Base-by-base conservation (phyloP, 2,888 invertebrate genomes). In the Drosophila mettleri region DNA sequence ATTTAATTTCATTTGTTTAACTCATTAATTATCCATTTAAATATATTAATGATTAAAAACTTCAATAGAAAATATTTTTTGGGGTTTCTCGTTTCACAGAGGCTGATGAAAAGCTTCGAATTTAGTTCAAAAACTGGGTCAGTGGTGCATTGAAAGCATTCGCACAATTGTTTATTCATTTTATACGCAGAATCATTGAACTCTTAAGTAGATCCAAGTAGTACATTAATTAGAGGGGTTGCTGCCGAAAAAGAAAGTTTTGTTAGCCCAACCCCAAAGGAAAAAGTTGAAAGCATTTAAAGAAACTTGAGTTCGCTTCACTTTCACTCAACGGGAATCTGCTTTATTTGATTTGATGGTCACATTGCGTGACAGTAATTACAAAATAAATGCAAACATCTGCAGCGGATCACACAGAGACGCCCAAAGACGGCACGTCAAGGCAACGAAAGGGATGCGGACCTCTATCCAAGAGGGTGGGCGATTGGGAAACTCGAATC, bases 321-420 rank as follows among this genome's bases (percentile, higher is more conserved):
- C 77, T 80, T 69, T 74, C 69, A 61, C 61, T 65, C 41, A 53
- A 60, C 41, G 60, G 52, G 62, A 64, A 55, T 66, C 66, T 71
- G 69, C 76, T 77, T 86, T 75, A 89, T 85, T 87, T 88, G 77
- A 78, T 85, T 83, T 90, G 89, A 90, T 86, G 88, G 86, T 85
- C 90, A 86, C 90, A 91, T 91, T 89, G 91, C 91, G 90, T 91
- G 90, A 90, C 91, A 91, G 85, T 90, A 91, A 90, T 91, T 91
- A 90, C 89, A 84, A 78, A 89, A 84, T 90, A 89, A 91, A 90
- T 90, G 90, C 89, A 90, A 91, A 89, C 90, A 90, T 90, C 90
- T 90, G 90, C 78, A 77, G 62, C 76, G 76, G 86, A 90, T 90
- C 90, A 81, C 90, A 89, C 45, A 49, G 54, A 29, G 52, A 72